phyloP scores from a whole-genome alignment of 2,888 invertebrate genomes.

The Slavum lentiscoides region DNA sequence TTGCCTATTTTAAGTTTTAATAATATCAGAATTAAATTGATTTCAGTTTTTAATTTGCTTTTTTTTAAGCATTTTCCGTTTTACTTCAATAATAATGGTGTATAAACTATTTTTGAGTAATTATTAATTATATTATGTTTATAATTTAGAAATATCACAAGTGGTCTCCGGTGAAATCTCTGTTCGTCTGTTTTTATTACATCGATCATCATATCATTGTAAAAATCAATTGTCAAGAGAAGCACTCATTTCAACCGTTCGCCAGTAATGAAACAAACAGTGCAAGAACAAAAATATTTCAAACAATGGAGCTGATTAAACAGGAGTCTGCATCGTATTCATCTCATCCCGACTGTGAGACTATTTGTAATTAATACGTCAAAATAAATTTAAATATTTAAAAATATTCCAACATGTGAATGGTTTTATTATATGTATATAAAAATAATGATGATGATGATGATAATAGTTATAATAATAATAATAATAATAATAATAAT shows the following conservation, averaged over 20 bases:
- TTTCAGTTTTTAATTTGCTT: too few relatives aligned
- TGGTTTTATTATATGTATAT: too few relatives aligned
- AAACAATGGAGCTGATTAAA: constrained; percentile 33
- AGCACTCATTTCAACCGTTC: constrained; percentile 75
- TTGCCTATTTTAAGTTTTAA: too few relatives aligned
- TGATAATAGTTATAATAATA: too few relatives aligned
- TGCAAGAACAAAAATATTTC: constrained; percentile 67
- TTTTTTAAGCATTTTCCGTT: too few relatives aligned
- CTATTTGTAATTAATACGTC: neutral
- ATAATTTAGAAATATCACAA: constrained; percentile 68
- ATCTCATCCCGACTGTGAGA: constrained; percentile 17
- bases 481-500: too few relatives aligned
- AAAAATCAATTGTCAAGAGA: constrained; percentile 71
- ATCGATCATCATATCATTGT: constrained; percentile 79
- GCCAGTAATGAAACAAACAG: constrained; percentile 72
- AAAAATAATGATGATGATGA: too few relatives aligned
- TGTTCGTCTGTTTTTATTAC: constrained; percentile 59
- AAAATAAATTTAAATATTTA: too few relatives aligned
- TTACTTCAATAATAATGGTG: too few relatives aligned
- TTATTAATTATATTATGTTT: neutral
- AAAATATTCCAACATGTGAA: too few relatives aligned
- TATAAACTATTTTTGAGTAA: neutral
- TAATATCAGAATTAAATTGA: too few relatives aligned
- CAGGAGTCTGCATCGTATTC: constrained; percentile 21
- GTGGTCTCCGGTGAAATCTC: constrained; percentile 75